Percentiles rank a stretch among this genome's conserved stretches.
These are phyloP conservation scores for Halocynthia roretzi DNA, from an alignment of 23 tunicate species.

Conservation along the genomic window DNA sequence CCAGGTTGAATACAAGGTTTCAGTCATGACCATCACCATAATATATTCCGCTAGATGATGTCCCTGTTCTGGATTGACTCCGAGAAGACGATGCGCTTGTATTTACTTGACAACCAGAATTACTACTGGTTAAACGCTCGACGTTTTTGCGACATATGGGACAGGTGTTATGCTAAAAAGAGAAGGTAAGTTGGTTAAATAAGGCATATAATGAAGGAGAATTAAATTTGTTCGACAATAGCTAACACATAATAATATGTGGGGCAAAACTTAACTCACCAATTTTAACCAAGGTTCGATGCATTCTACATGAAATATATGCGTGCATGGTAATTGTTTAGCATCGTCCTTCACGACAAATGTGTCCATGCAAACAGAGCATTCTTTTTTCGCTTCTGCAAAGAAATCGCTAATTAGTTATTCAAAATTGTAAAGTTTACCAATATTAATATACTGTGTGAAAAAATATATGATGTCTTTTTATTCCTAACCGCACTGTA, in stretches of 20 bases:
- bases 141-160: conserved; percentile 62
- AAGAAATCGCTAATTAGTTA: not conserved
- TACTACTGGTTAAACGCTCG: not conserved
- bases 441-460: too few relatives aligned
- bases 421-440: too few relatives aligned
- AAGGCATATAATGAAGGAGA: not conserved
- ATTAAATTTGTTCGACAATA: not conserved
- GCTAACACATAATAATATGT: not conserved
- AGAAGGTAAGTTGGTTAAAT: not conserved
- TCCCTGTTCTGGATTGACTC: not conserved
- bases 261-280: conserved; percentile 22
- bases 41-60: not conserved
- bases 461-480: too few relatives aligned
- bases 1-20: too few relatives aligned
- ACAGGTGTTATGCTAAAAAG: conserved; percentile 62
- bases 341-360: conserved; percentile 31
- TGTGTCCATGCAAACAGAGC: conserved; percentile 71
- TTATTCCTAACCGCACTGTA: too few relatives aligned
- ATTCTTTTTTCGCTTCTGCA: conserved; percentile 34
- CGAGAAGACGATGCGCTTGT: not conserved
- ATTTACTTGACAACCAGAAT: conserved; percentile 4
- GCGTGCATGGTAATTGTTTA: conserved; percentile 56
- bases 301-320: conserved; percentile 59
- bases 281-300: conserved; percentile 56
- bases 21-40: not conserved